Evolutionary conservation across 2,113 vertebrate genomes (phyloP), one percentile per base, ranked within the genome.

Genomic region (Antechinus flavipes): DNA sequence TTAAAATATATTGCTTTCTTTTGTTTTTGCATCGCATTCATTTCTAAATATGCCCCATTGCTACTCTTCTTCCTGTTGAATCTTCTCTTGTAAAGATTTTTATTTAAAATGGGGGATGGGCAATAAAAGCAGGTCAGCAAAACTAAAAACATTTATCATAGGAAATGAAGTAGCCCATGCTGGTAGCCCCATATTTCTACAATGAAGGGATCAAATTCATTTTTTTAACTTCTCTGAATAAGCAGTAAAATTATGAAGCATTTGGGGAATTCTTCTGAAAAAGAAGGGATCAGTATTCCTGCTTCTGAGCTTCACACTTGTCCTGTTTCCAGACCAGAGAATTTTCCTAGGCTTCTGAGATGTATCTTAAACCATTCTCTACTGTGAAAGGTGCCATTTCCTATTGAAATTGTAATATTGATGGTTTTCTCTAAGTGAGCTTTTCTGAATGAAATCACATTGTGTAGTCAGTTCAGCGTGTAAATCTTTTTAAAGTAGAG

Each of bases 391-490:
- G 68, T 84, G 68, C 19, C n/a, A 22, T 84, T 52, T 93, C 49
- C 49, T 24, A 49, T 14, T 30, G 27, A 46, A 92, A 55, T 35
- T 56, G 23, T 91, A 93, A 91, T 0, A 3, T 50, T 47, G 92
- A n/a, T 93, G 54, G 47, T 97, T 96, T 94, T 92, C 89, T 95
- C 26, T 27, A 47, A 91, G 30, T 93, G 91, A 94, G 46, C 35
- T 94, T 95, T 97, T 56, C 89, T 42, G 68, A 11, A 91, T 97
- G 56, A 95, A 91, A 53, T 95, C 76, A 47, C 94, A 14, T 93
- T 93, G 91, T 92, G 16, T 42, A 92, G 14, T 11, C 47, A 54
- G 1, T 22, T 27, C 35, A 12, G 25, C 14, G 42, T 26, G 50
- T 50, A 90, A 93, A 90, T 4, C 91, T n/a, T 84, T 90, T 94